Evolutionary conservation across 2,888 invertebrate species (phyloP).

Genomic region (Sussaba pulchella): DNA sequence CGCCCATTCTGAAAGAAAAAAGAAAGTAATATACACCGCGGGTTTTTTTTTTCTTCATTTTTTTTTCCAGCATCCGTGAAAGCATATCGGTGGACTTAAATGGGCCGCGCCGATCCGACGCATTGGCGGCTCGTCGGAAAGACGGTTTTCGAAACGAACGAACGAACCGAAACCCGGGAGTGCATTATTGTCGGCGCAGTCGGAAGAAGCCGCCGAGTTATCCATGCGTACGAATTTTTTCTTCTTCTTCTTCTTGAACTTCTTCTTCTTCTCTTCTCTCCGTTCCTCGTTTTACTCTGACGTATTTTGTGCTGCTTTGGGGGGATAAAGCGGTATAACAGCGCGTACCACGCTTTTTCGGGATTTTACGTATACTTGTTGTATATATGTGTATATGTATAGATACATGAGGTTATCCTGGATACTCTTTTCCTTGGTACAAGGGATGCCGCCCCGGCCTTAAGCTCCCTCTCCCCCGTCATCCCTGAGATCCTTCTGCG

Average conservation of each 20-base stretch:
- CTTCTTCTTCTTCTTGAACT: conserved; percentile 21
- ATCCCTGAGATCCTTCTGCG: conserved; percentile 38
- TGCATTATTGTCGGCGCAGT: conserved; percentile 46
- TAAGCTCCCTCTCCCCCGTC: conserved; percentile 65
- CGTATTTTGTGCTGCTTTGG: conserved; percentile 17
- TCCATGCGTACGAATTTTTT: conserved; percentile 62
- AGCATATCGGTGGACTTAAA: conserved; percentile 55
- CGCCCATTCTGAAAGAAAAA: conserved; percentile 83
- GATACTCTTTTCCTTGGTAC: conserved; percentile 54
- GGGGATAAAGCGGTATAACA: conserved; percentile 38
- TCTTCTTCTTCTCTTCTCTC: conserved; percentile 6
- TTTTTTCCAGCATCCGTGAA: conserved; percentile 66
- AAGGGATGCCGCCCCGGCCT: conserved; percentile 56
- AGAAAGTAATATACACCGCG: conserved; percentile 84
- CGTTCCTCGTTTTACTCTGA: not conserved
- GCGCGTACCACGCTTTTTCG: conserved; percentile 42
- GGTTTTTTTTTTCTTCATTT: no score
- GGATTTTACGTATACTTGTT: conserved; percentile 12
- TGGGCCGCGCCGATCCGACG: no score
- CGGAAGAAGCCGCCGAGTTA: conserved; percentile 36
- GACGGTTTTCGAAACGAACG: not conserved
- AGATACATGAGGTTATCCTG: conserved; percentile 16
- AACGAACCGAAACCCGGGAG: not conserved
- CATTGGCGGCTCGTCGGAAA: no score
- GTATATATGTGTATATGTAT: not conserved